A percentile compares a stretch with the other conserved stretches of the same genome.
These are phyloP conservation scores for Coptotermes formosanus DNA, from an alignment of 1,140 invertebrate species.

Conservation along the genomic window DNA sequence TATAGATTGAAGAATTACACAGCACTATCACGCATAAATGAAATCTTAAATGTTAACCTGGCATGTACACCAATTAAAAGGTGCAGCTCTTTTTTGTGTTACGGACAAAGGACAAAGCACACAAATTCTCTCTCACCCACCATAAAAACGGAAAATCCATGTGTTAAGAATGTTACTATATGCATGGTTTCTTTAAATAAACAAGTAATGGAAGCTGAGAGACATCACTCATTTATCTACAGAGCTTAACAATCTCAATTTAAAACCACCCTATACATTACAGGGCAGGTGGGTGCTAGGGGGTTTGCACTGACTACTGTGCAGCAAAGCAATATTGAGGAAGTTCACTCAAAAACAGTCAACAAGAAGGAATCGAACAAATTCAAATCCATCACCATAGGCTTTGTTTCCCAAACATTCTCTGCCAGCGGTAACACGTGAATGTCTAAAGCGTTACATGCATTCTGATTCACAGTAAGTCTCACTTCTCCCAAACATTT, in stretches of 20 bases:
- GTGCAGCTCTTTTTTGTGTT: background rate
- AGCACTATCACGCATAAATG: no score
- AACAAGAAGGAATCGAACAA: conserved; percentile 36
- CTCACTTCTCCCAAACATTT: conserved; percentile 19
- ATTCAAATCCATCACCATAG: conserved; percentile 38
- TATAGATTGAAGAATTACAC: background rate
- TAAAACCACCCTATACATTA: background rate
- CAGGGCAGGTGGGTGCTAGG: conserved; percentile 18
- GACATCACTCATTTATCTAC: no score
- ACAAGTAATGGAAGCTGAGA: no score
- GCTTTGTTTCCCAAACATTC: conserved; percentile 34
- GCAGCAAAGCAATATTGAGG: conserved; percentile 34
- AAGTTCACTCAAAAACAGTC: conserved; percentile 31
- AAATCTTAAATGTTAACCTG: background rate
- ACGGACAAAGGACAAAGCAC: background rate
- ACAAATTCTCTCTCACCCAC: background rate
- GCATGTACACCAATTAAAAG: conserved; percentile 2
- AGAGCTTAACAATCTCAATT: background rate
- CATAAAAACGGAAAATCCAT: background rate
- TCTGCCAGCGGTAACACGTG: conserved; percentile 37
- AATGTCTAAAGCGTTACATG: conserved; percentile 42
- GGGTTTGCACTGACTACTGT: conserved; percentile 33
- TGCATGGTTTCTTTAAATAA: no score
- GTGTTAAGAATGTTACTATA: no score
- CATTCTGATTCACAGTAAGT: conserved; percentile 31